Conservation (phyloP, 2,888 invertebrate genomes). For the Cotesia congregata region DNA sequence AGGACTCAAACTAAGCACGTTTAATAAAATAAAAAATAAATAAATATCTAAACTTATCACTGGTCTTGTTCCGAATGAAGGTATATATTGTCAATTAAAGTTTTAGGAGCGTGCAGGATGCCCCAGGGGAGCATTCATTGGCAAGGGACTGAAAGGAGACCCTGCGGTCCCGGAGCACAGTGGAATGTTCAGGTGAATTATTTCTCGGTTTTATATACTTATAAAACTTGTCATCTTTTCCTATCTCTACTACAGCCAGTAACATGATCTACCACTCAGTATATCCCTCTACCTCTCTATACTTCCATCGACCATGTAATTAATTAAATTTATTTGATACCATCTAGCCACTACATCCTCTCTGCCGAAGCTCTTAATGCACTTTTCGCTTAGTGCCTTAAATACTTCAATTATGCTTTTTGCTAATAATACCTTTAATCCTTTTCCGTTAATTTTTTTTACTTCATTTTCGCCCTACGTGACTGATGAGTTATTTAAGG, state of each 20-base stretch:
- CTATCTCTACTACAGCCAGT: neutral
- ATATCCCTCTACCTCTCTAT: neutral
- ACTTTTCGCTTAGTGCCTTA: neutral
- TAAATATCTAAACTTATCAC: constrained; percentile 17
- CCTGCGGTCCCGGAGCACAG: constrained; percentile 78
- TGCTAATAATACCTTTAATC: neutral
- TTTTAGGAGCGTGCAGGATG: constrained; percentile 59
- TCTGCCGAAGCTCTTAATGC: neutral
- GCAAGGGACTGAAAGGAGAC: constrained; percentile 68
- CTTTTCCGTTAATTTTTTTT: neutral
- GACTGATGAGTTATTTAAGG: neutral
- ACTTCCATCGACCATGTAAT: neutral
- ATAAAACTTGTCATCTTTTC: neutral
- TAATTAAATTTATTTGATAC: neutral
- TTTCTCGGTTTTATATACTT: neutral
- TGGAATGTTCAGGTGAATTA: constrained; percentile 83
- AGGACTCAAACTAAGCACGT: neutral
- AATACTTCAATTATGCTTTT: neutral
- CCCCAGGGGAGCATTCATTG: constrained; percentile 67
- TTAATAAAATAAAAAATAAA: neutral
- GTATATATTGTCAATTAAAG: constrained; percentile 15
- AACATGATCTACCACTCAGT: constrained; percentile 11
- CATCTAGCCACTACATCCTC: neutral
- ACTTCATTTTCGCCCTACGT: neutral
- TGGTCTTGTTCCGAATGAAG: constrained; percentile 22